Percentiles rank a stretch among this genome's conserved stretches.
phyloP scores from a whole-genome alignment of 2,888 invertebrate species.

The Chirona hameri region DNA sequence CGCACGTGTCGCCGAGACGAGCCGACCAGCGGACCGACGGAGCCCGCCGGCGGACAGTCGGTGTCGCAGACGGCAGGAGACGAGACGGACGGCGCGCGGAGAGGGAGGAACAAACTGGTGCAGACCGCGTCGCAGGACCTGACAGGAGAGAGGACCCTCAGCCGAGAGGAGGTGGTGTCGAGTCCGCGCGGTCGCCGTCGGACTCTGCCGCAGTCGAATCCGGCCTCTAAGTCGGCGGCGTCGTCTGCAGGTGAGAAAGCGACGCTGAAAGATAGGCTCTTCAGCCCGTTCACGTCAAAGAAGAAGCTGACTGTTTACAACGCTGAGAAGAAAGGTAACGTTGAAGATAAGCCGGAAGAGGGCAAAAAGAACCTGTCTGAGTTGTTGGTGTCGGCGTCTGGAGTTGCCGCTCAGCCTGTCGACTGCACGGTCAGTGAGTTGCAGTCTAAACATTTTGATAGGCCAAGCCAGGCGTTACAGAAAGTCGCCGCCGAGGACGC shows the following conservation, averaged over 20 bases:
- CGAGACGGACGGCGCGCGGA: not conserved
- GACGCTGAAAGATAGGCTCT: conserved; percentile 1
- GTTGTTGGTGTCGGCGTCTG: not conserved
- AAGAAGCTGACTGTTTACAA: not conserved
- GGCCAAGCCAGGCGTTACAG: not conserved
- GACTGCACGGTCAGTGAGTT: not conserved
- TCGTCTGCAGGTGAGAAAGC: not conserved
- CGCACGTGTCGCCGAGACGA: not conserved
- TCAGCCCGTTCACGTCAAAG: conserved; percentile 8
- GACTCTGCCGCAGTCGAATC: no score
- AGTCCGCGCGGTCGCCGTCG: not conserved
- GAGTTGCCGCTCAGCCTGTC: not conserved
- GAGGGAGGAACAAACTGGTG: no score
- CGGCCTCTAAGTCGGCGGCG: not conserved
- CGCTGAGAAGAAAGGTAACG: not conserved
- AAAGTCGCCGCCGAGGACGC: not conserved
- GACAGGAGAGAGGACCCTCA: no score
- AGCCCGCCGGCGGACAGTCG: not conserved
- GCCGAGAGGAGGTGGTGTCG: not conserved
- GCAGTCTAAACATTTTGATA: not conserved
- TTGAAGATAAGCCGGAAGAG: not conserved
- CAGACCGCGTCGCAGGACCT: not conserved
- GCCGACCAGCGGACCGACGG: no score
- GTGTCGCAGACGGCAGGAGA: not conserved
- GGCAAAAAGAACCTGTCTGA: not conserved